Evolutionary conservation across 2,888 invertebrate genomes (phyloP).

Genomic region (Scelioninae gen. 2): DNA sequence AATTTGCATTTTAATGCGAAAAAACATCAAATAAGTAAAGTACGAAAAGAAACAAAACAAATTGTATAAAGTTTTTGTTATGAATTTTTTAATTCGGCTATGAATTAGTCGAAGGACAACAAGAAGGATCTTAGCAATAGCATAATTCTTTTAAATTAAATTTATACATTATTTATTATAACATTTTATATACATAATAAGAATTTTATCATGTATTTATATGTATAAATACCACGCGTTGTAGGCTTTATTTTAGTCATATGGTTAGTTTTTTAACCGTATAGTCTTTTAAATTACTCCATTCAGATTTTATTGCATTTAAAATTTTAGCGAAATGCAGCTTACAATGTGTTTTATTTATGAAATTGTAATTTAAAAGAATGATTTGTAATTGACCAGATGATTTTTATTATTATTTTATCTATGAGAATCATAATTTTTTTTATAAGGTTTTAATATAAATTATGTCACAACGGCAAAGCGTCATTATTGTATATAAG

Average conservation of each 20-base stretch:
- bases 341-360: slow-evolving; percentile 57
- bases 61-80: slow-evolving; percentile 47
- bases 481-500: slow-evolving; percentile 57
- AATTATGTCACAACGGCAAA: slow-evolving; percentile 33
- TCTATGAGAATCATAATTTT: slow-evolving; percentile 36
- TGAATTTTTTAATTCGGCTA: slow-evolving; percentile 22
- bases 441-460: slow-evolving; percentile 50
- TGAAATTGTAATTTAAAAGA: slow-evolving; percentile 42
- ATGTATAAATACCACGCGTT: slow-evolving; percentile 56
- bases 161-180: slow-evolving; percentile 57
- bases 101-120: slow-evolving; percentile 8
- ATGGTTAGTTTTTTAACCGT: slow-evolving; percentile 12
- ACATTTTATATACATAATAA: slow-evolving; percentile 50
- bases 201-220: slow-evolving; percentile 56
- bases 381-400: slow-evolving; percentile 42
- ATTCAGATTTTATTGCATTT: slow-evolving; percentile 7
- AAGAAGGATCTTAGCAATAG: slow-evolving; percentile 53
- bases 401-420: slow-evolving; percentile 56
- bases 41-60: slow-evolving; percentile 18
- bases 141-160: slow-evolving; percentile 46
- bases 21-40: slow-evolving; percentile 1
- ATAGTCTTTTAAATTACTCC: slow-evolving; percentile 4
- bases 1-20: slow-evolving; percentile 38
- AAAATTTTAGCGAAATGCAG: slow-evolving; percentile 34
- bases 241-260: slow-evolving; percentile 47